Conservation (phyloP, 64 coral and sea anemone species). For the Pocillopora verrucosa region DNA sequence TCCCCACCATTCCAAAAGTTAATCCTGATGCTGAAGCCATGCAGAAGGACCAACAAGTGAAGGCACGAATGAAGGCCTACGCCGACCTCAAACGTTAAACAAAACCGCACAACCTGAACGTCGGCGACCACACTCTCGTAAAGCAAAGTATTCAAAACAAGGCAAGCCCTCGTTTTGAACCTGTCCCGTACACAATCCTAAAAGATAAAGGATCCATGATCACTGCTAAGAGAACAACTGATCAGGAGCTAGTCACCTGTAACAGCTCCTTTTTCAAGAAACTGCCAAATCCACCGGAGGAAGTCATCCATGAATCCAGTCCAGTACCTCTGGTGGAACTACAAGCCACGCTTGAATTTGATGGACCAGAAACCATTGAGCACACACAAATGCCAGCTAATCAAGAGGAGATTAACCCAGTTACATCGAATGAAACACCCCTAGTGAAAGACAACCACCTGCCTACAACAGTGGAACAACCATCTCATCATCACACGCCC, state of each 20-base stretch:
- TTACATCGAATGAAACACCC: too few species aligned
- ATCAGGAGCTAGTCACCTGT: neutral
- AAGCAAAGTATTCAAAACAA: neutral
- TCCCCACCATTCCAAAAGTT: neutral
- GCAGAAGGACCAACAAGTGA: neutral
- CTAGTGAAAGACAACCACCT: too few species aligned
- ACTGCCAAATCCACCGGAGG: neutral
- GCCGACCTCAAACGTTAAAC: neutral
- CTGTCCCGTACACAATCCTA: neutral
- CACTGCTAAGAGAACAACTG: neutral
- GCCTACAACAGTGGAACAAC: too few species aligned
- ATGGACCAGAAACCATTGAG: too few species aligned
- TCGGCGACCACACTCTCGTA: neutral
- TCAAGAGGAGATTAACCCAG: too few species aligned
- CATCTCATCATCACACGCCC: neutral
- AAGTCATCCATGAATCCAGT: neutral
- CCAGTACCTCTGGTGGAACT: neutral
- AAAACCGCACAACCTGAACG: neutral
- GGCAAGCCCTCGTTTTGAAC: slow-evolving; percentile 1
- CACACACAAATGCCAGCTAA: too few species aligned
- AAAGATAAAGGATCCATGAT: neutral
- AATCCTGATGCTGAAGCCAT: neutral
- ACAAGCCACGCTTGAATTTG: neutral
- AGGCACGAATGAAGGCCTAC: neutral
- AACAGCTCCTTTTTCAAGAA: slow-evolving; percentile 11